Evolutionary conservation across 2,888 invertebrate species (phyloP).

Genomic region (Schrankia costaestrigalis): DNA sequence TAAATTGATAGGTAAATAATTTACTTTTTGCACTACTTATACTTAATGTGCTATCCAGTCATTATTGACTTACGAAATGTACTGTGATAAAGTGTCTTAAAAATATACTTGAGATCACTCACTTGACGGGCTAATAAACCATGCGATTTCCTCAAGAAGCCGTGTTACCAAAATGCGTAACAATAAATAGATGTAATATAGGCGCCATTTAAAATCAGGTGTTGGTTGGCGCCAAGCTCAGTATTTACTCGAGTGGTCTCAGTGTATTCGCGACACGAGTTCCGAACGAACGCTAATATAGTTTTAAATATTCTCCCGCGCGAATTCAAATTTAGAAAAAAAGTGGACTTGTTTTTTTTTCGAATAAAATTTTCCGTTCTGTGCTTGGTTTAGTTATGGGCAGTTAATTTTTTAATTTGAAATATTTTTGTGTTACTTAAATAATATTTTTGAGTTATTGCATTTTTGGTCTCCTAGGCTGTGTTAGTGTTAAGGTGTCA

Average conservation of each 20-base stretch:
- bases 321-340: constrained; percentile 27
- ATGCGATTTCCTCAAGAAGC: background rate
- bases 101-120: background rate
- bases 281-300: constrained; percentile 36
- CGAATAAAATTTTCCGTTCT: constrained; percentile 1
- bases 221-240: constrained; percentile 30
- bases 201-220: constrained; percentile 29
- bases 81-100: background rate
- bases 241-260: constrained; percentile 11
- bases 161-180: background rate
- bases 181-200: constrained; percentile 1
- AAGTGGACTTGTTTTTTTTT: constrained; percentile 13
- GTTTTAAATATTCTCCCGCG: constrained; percentile 44
- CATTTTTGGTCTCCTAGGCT: constrained; percentile 16
- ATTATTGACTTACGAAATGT: no score
- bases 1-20: no score
- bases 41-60: no score
- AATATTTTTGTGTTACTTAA: background rate
- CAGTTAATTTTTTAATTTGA: constrained; percentile 6
- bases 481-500: constrained; percentile 26
- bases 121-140: background rate
- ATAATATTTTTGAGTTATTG: constrained; percentile 1
- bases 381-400: constrained; percentile 15
- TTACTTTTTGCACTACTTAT: no score
- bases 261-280: constrained; percentile 46